phyloP scores from a whole-genome alignment of 2,888 invertebrate species.

The Microctonus hyperodae region DNA sequence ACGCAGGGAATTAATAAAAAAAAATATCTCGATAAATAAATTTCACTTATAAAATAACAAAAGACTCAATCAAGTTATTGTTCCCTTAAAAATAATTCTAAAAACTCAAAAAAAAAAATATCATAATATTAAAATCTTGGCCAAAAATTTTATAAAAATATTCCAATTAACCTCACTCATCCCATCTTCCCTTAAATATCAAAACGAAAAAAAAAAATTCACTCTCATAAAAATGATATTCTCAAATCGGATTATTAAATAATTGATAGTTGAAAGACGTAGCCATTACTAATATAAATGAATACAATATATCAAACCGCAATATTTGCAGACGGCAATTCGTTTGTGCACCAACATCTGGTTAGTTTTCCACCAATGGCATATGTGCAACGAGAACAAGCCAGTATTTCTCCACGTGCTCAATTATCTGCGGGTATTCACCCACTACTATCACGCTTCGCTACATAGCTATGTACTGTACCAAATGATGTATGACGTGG shows the following conservation, averaged over 20 bases:
- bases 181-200: too few relatives aligned
- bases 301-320: neutral
- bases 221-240: too few relatives aligned
- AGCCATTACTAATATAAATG: neutral
- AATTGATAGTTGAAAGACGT: neutral
- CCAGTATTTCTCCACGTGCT: constrained; percentile 44
- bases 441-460: neutral
- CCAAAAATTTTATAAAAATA: too few relatives aligned
- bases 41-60: too few relatives aligned
- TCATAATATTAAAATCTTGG: too few relatives aligned
- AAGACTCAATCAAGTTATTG: too few relatives aligned
- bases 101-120: too few relatives aligned
- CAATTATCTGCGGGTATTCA: constrained; percentile 45
- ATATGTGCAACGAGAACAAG: neutral
- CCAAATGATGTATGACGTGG: constrained; percentile 58
- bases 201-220: too few relatives aligned
- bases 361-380: neutral
- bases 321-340: neutral
- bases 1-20: too few relatives aligned
- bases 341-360: neutral
- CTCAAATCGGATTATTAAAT: neutral
- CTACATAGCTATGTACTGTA: constrained; percentile 28
- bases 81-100: too few relatives aligned
- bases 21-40: too few relatives aligned
- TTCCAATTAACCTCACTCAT: too few relatives aligned